A percentile compares a stretch with the other conserved stretches of the same genome.
These are phyloP conservation scores for Aix galericulata DNA, from an alignment of 2,113 vertebrate species.

Conservation along the genomic window DNA sequence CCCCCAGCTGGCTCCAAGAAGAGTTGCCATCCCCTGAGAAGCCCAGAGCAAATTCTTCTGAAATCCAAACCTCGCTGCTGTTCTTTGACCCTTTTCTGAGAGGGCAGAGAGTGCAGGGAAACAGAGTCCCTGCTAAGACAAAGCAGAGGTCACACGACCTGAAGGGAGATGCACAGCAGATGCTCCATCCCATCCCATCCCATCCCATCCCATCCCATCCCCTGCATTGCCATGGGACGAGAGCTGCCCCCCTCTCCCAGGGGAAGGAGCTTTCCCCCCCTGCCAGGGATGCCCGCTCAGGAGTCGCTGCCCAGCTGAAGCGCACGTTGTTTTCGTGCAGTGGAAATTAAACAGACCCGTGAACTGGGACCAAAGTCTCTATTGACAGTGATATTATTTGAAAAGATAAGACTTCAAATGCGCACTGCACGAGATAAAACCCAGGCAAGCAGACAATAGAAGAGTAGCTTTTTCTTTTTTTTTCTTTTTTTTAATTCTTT, in stretches of 20 bases:
- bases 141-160: neutral
- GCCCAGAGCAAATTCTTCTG: neutral
- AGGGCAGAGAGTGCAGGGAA: neutral
- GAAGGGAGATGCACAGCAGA: neutral
- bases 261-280: neutral
- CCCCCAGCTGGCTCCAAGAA: neutral
- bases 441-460: neutral
- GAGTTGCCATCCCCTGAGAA: neutral
- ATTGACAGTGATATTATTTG: constrained; percentile 21
- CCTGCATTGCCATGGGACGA: neutral
- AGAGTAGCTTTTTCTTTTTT: neutral
- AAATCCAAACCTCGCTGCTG: neutral
- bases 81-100: neutral
- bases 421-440: neutral
- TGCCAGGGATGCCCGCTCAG: neutral
- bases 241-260: neutral
- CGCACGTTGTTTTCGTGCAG: neutral
- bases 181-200: neutral
- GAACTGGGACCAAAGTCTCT: constrained; percentile 26
- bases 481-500: neutral
- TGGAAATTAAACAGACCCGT: constrained; percentile 29
- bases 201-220: neutral
- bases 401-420: constrained; percentile 48
- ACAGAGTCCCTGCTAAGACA: neutral
- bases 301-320: neutral